phyloP scores from a whole-genome alignment of 2,113 vertebrate genomes.

The Sisor rabdophorus region DNA sequence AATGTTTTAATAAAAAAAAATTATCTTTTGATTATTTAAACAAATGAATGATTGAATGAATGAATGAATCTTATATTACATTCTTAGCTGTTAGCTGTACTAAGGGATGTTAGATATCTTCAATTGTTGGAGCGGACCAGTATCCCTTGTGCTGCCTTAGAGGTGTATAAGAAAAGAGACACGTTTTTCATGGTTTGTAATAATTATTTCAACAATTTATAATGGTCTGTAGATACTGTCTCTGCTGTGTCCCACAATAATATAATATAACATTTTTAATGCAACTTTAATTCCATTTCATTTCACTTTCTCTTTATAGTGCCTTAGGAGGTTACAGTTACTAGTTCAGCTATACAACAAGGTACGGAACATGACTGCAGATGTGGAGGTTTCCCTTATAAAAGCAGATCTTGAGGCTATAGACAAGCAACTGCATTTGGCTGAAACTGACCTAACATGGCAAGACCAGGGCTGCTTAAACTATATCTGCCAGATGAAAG shows the following conservation, averaged over 20 bases:
- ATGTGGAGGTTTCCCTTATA: constrained; percentile 72
- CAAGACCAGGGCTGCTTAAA: constrained; percentile 64
- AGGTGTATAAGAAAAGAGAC: constrained; percentile 70
- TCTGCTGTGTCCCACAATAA: neutral
- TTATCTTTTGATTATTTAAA: neutral
- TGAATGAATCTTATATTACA: constrained; percentile 27
- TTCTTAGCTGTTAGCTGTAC: constrained; percentile 68
- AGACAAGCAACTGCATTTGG: constrained; percentile 65
- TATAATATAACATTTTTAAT: neutral
- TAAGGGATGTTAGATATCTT: constrained; percentile 80
- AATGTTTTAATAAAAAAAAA: too few relatives aligned
- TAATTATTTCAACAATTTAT: neutral
- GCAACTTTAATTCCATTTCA: neutral
- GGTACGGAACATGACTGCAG: constrained; percentile 69
- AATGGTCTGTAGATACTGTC: neutral
- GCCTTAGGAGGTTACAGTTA: constrained; percentile 70
- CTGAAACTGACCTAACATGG: constrained; percentile 65
- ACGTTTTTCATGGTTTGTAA: constrained; percentile 72
- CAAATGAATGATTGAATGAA: neutral
- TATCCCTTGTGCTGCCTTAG: constrained; percentile 70
- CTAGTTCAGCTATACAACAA: constrained; percentile 73
- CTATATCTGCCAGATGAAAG: constrained; percentile 65
- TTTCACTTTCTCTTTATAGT: constrained; percentile 54
- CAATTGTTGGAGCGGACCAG: constrained; percentile 64
- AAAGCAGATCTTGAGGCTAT: constrained; percentile 62